These are phyloP conservation scores for Xestia ashworthii DNA, from an alignment of 2,888 invertebrate genomes.

Conservation along the genomic window DNA sequence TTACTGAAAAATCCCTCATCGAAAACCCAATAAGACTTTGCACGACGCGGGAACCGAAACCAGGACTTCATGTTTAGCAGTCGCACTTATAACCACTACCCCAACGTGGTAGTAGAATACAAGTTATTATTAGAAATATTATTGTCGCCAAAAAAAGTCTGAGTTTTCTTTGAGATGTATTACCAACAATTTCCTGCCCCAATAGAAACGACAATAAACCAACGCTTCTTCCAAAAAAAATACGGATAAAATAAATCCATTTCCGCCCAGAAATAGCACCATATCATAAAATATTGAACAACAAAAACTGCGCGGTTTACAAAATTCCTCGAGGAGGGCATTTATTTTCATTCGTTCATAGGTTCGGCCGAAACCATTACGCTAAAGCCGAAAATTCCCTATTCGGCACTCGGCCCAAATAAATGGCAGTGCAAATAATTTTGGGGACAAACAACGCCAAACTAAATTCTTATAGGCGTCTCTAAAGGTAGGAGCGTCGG, in stretches of 20 bases:
- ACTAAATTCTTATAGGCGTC: conserved; percentile 63
- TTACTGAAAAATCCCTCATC: too few relatives aligned
- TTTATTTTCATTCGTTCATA: conserved; percentile 65
- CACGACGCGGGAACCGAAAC: too few relatives aligned
- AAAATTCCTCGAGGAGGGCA: conserved; percentile 50
- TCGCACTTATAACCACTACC: too few relatives aligned
- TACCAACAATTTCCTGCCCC: neutral
- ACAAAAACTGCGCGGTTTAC: conserved; percentile 36
- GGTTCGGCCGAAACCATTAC: conserved; percentile 60
- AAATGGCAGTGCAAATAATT: conserved; percentile 68
- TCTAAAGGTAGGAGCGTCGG: conserved; percentile 39
- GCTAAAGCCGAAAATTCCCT: conserved; percentile 67
- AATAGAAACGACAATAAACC: neutral
- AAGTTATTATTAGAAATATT: neutral
- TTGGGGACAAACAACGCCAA: conserved; percentile 62
- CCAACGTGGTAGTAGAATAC: too few relatives aligned
- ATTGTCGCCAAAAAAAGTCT: neutral
- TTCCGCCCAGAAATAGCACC: conserved; percentile 24
- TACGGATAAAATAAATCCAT: conserved; percentile 36
- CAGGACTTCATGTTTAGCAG: too few relatives aligned
- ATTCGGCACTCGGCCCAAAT: conserved; percentile 64
- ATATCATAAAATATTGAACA: conserved; percentile 54
- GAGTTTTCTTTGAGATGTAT: neutral
- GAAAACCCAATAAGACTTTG: too few relatives aligned
- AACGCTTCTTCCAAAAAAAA: neutral